Evolutionary conservation across 2,888 invertebrate species (phyloP), one percentile per base, ranked within the genome.

Genomic region (Dryococelus australis): DNA sequence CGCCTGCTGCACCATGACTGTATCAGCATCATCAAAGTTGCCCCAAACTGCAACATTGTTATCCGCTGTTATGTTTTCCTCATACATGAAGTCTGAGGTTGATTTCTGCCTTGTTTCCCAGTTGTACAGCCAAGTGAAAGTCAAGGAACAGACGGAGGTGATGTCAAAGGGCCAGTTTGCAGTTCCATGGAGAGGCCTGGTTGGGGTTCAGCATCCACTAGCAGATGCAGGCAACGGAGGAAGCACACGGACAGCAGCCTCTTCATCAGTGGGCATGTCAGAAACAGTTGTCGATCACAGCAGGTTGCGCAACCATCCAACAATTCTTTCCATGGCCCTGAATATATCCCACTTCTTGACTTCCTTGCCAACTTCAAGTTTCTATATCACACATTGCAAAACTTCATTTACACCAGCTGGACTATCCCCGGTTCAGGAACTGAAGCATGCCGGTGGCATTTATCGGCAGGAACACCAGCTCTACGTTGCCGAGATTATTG

Each of bases 401-500:
- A 86, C 4, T 47, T 80, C 24, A 86, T 26, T 53, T 86, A 80
- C 24, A 86, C 80, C 26, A 51, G 53, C 16, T 81, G 43, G 28
- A 51, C 43, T n/a, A n/a, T 27, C 86, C 86, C 86, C 80, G 80
- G 43, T 43, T 51, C 26, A 86, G 28, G 20, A 80, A 80, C 20
- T 86, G 86, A 35, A 86, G 81, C 9, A 53, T 26, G 12, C 47
- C 12, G 26, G 79, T 47, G n/a, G 43, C 43, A n/a, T 27, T 27
- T 16, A 24, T 27, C 27, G 83, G 79, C 80, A 86, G 83, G 51
- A 80, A 81, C 13, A 86, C 47, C 47, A 47, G 43, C n/a, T 87
- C 43, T 35, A 87, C 43, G 78, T 87, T 87, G 16, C 84, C 47
- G 20, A 87, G 35, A 26, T 53, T 78, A 24, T 79, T 2, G 26